Percentiles rank a stretch among this genome's conserved stretches.
These are phyloP conservation scores for Pseudolycoriella hygida DNA, from an alignment of 2,888 invertebrate genomes.

Conservation along the genomic window DNA sequence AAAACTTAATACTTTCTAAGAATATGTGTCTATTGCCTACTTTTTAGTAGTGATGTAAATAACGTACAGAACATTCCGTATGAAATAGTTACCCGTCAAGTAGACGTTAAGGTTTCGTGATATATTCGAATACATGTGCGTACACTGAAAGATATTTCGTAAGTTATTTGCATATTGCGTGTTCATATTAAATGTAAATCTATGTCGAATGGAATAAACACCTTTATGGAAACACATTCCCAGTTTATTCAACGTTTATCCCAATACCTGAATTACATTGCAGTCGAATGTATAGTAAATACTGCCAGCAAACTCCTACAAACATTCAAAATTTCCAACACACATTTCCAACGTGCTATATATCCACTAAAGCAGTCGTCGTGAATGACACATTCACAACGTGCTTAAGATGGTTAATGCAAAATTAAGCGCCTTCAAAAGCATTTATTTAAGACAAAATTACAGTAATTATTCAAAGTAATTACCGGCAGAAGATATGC, in stretches of 20 bases:
- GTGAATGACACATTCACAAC: slow-evolving; percentile 1
- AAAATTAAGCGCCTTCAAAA: not conserved
- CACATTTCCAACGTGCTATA: no score
- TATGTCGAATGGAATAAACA: no score
- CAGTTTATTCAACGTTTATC: not conserved
- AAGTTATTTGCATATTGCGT: no score
- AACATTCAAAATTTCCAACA: no score
- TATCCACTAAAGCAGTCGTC: no score
- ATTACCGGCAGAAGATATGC: not conserved
- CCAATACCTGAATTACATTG: not conserved
- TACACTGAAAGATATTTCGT: no score
- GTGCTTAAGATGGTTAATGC: slow-evolving; percentile 1
- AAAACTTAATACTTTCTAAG: no score
- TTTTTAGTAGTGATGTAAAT: no score
- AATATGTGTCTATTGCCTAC: no score
- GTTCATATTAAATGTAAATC: no score
- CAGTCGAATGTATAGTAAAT: not conserved
- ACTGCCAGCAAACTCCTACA: no score
- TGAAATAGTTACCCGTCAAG: not conserved
- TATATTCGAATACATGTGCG: no score
- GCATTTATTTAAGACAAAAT: not conserved
- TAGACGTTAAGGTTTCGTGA: not conserved
- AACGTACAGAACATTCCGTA: not conserved
- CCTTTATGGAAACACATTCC: not conserved
- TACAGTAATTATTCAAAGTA: slow-evolving; percentile 1